A percentile compares a stretch with the other conserved stretches of the same genome.
Evolutionary conservation across 1,140 invertebrate species (phyloP).

Genomic region (Arctopsyche grandis): DNA sequence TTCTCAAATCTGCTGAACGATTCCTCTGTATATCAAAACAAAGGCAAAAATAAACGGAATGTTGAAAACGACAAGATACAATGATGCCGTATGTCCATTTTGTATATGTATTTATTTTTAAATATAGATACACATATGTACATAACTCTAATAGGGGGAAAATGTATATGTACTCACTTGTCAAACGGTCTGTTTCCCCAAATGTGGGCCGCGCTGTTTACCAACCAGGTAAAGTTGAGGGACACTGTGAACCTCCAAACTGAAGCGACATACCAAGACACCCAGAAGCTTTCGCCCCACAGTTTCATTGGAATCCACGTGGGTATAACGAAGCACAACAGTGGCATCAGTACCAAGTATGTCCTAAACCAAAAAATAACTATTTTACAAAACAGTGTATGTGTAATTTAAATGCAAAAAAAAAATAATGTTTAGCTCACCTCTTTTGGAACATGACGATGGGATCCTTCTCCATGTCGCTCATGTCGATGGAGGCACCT

Average conservation of each 20-base stretch:
- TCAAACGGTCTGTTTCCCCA: slow-evolving; percentile 76
- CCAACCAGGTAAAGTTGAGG: slow-evolving; percentile 87
- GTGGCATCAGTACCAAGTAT: slow-evolving; percentile 77
- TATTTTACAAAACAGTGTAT: background rate
- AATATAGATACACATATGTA: slow-evolving; percentile 10
- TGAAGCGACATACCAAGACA: slow-evolving; percentile 71
- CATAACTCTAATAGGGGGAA: background rate
- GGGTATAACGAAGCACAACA: slow-evolving; percentile 78
- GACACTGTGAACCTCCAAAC: slow-evolving; percentile 66
- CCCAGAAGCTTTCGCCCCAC: slow-evolving; percentile 80
- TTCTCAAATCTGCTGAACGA: too few species aligned
- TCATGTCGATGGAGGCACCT: slow-evolving; percentile 83
- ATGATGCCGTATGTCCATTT: background rate
- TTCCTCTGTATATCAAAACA: background rate
- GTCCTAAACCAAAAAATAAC: slow-evolving; percentile 65
- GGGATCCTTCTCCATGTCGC: slow-evolving; percentile 76
- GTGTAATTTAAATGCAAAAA: background rate
- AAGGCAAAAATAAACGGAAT: background rate
- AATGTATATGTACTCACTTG: slow-evolving; percentile 62
- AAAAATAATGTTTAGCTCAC: slow-evolving; percentile 52
- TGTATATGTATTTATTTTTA: background rate
- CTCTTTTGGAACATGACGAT: slow-evolving; percentile 73
- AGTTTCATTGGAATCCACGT: slow-evolving; percentile 69
- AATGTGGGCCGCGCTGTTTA: slow-evolving; percentile 88
- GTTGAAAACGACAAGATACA: too few species aligned